A percentile compares a stretch with the other conserved stretches of the same genome.
Evolutionary conservation across 1,140 invertebrate species (phyloP).

Genomic region (Battus philenor): DNA sequence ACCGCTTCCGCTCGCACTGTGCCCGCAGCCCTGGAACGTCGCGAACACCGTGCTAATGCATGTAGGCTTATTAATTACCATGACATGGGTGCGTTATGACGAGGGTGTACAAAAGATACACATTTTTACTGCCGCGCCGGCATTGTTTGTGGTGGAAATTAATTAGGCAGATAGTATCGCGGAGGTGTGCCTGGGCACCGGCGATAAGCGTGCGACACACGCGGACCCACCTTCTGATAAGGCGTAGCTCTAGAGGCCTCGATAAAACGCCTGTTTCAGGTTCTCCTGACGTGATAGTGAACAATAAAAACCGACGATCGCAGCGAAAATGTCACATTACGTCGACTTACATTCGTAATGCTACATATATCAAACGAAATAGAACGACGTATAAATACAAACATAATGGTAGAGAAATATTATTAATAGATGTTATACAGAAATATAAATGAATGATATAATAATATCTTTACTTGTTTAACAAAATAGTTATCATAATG

Average conservation of each 20-base stretch:
- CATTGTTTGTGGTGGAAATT: conserved; percentile 33
- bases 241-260: conserved; percentile 1
- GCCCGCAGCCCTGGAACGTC: not conserved
- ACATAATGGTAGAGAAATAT: too few species aligned
- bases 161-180: conserved; percentile 56
- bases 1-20: not conserved
- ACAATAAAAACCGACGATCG: too few species aligned
- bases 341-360: too few species aligned
- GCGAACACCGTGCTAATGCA: conserved; percentile 16
- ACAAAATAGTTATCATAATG: too few species aligned
- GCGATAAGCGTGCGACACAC: conserved; percentile 19
- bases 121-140: conserved; percentile 34
- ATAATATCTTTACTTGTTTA: too few species aligned
- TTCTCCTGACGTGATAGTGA: too few species aligned
- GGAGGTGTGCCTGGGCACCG: conserved; percentile 34
- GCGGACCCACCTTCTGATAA: not conserved
- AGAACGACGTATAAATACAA: too few species aligned
- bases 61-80: conserved; percentile 31
- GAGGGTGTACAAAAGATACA: conserved; percentile 36
- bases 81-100: conserved; percentile 32
- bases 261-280: too few species aligned
- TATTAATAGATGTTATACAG: too few species aligned
- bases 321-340: too few species aligned
- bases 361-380: too few species aligned
- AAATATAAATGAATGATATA: too few species aligned